Percentiles rank a stretch among this genome's conserved stretches.
These are phyloP conservation scores for Drosophila ercepeae DNA, from an alignment of 1,140 invertebrate species.

Conservation along the genomic window DNA sequence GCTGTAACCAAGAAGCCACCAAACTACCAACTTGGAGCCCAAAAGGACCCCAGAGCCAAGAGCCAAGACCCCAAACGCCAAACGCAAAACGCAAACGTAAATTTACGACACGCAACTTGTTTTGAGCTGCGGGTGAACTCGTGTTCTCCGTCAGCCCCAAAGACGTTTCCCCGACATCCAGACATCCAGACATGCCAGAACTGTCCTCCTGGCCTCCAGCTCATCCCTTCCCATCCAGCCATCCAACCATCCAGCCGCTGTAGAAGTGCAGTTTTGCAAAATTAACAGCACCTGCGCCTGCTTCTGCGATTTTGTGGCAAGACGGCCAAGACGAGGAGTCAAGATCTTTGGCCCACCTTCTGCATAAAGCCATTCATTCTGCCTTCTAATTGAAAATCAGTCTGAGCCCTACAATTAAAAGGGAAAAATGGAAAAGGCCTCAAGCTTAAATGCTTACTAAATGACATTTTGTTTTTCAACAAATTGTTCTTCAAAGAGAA, in stretches of 20 bases:
- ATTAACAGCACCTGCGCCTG: constrained; percentile 67
- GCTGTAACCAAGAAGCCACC: constrained; percentile 29
- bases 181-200: constrained; percentile 51
- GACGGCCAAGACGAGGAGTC: constrained; percentile 9
- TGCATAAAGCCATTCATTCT: constrained; percentile 17
- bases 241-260: background rate
- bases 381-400: constrained; percentile 41
- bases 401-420: constrained; percentile 8
- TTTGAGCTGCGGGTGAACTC: constrained; percentile 62
- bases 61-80: background rate
- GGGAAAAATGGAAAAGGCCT: background rate
- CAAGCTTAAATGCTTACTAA: background rate
- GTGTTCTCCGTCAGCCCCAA: constrained; percentile 51
- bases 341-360: constrained; percentile 31
- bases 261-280: constrained; percentile 37
- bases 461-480: too few relatives aligned
- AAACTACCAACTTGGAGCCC: constrained; percentile 21
- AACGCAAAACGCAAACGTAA: constrained; percentile 42
- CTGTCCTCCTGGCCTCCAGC: constrained; percentile 58
- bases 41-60: too few relatives aligned
- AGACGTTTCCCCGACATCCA: constrained; percentile 34
- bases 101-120: constrained; percentile 76
- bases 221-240: background rate
- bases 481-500: too few relatives aligned
- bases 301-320: constrained; percentile 37